Base-by-base conservation (phyloP, 1,140 invertebrate species). In the Dinoponera quadriceps region DNA sequence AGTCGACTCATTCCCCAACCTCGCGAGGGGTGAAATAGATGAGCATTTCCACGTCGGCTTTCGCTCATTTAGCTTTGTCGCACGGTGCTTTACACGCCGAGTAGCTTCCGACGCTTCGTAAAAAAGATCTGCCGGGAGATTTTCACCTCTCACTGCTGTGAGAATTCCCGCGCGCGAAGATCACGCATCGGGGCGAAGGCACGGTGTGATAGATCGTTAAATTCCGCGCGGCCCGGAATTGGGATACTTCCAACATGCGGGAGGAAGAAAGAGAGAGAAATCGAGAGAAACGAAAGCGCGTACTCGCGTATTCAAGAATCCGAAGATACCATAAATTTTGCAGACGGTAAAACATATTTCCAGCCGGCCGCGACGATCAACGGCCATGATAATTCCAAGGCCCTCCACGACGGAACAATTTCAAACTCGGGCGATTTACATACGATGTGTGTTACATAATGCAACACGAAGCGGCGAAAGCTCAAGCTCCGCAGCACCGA, bases 311-410 rank as follows among this genome's bases (percentile, higher is more conserved):
- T 7, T 13, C 18, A 18, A 62, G 59, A 16, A 62, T 62, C 25
- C 27, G 29, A 65, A 38, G 20, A 20, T 7, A 44, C 3, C n/a
- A 48, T 65, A 44, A 65, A 65, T 65, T 27, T 69, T 69, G n/a
- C 18, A 51, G 25, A 69, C 16, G 27, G 11, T 69, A 68, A 68
- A 68, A 68, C 29, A 54, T 25, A 66, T 9, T 49, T 49, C 16
- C 5, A 20, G n/a, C 5, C 20, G 18, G 29, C 38, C 51, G 48
- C 65, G 22, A 72, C 5, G 38, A n/a, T 20, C 2, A 18, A 38
- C 51, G 20, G 16, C 13, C 51, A 71, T 55, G 29, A 33, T 71
- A 71, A 71, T 71, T 71, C 27, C 2, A 55, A 57, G n/a, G 29
- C 38, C 27, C n/a, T 55, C 49, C n/a, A n/a, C n/a, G 7, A 14